Evolutionary conservation across 1,140 invertebrate genomes (phyloP), one percentile per base, ranked within the genome.

Genomic region (Tetramorium parvispinum): DNA sequence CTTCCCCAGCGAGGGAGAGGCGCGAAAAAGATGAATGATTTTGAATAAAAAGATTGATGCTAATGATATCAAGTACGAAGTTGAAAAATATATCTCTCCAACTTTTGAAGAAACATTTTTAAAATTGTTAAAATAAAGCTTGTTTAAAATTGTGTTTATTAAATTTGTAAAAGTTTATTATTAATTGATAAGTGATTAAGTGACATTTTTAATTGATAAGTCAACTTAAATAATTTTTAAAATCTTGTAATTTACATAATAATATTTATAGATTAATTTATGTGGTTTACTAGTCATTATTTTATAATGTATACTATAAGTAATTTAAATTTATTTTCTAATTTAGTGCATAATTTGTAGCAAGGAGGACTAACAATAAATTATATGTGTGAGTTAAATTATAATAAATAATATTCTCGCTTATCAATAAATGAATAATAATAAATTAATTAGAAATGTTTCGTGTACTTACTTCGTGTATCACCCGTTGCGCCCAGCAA

Each of bases 381-480:
- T 43, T 43, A 43, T 43, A 10, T 43, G 40, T 43, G 40, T 43
- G 40, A 43, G 10, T 10, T 43, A 43, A 43, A 10, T 1, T 43
- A 43, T 43, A 43, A 43, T 43, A 43, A 43, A 43, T 43, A 10
- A 43, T 43, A 43, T 32, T 32, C 32, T 32, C 4, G 32, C 32
- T 4, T 32, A 32, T 32, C 32, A 32, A 32, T 32, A 32, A 32
- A 32, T 43, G 40, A 43, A 43, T 53, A 37, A 53, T 6, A 32
- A 53, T 73, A 32, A 77, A 61, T 46, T 2, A 63, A 2, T 40
- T 18, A 4, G 46, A 68, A n/a, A 57, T 73, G 10, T 40, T 68
- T 51, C 21, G 13, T 4, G 2, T 46, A 91, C 89, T 91, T 82
- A 91, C 89, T 91, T 88, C n/a, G 32, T 65, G 24, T 77, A 91